Evolutionary conservation across 2,888 invertebrate genomes (phyloP).

Genomic region (Microchrysa polita): DNA sequence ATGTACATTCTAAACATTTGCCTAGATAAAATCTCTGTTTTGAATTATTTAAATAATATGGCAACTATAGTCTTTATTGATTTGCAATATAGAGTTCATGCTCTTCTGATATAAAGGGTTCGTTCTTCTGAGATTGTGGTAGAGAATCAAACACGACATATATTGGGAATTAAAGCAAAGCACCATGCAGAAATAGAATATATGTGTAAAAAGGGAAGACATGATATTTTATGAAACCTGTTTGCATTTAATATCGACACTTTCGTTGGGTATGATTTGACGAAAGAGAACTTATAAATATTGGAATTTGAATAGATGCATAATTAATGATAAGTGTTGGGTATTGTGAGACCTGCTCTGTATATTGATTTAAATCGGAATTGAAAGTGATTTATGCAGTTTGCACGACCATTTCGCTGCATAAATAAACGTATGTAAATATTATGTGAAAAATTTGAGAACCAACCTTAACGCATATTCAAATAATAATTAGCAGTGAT

Average conservation of each 20-base stretch:
- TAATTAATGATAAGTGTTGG: not conserved
- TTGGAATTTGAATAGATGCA: conserved; percentile 23
- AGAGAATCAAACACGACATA: not conserved
- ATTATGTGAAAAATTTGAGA: no score
- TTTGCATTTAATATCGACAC: not conserved
- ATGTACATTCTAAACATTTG: not conserved
- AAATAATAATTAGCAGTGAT: no score
- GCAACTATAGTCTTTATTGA: not conserved
- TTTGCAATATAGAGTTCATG: not conserved
- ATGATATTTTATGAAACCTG: not conserved
- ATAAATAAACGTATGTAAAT: no score
- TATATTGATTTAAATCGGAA: no score
- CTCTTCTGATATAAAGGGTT: not conserved
- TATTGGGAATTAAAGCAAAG: not conserved
- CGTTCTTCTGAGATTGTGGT: not conserved
- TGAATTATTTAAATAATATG: conserved; percentile 40
- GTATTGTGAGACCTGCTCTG: no score
- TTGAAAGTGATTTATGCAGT: no score
- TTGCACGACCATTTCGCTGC: no score
- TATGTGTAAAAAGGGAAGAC: no score
- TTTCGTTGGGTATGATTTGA: not conserved
- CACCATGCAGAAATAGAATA: no score
- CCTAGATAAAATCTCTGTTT: conserved; percentile 25
- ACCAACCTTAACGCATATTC: no score
- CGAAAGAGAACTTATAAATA: conserved; percentile 13